Evolutionary conservation across 2,797 vertebrate genomes (phyloP), one percentile per base, ranked within the genome.

Genomic region (Oceanodroma leucorhoa): DNA sequence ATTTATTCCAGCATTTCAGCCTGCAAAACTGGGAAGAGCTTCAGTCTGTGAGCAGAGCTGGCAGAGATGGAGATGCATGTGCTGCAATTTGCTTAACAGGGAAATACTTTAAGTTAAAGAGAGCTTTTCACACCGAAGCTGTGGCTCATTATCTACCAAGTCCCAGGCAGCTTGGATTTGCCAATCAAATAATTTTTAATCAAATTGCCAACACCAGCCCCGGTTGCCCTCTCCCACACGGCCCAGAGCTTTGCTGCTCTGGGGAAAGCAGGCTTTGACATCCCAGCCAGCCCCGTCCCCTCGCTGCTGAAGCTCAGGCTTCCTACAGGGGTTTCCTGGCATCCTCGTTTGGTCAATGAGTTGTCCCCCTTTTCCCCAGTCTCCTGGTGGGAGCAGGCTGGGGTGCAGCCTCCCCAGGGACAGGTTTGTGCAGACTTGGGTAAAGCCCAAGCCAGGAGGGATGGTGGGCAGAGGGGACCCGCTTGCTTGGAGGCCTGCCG

Each of bases 101-200:
- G 87, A 90, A 95, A 83, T 89, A 76, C 36, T 71, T 57, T 24
- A 48, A 83, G 76, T 83, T 91, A 62, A 87, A 87, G 77, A 77
- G 13, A n/a, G 26, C 55, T 80, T 78, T 83, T 97, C 83, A 89
- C 86, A 92, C 93, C 55, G 83, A 94, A 94, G 81, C 75, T 93
- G 89, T 87, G 70, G 46, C 81, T 97, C 41, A 62, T 94, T 95
- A 94, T 67, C 82, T 90, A 77, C 80, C 12, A 65, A 40, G 65
- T 92, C 61, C 80, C 77, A 93, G 87, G 86, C 60, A 91, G 46
- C 48, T 40, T 79, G 70, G 45, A 95, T 96, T 95, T 96, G 94
- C 93, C 94, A 97, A 96, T 94, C 95, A 97, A 95, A 95, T 96
- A 6, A 60, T 79, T 90, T 96, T 88, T 90, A 93, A 86, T 69